Conservation (phyloP, 2,888 invertebrate species). For the Ecliptopera silaceata region DNA sequence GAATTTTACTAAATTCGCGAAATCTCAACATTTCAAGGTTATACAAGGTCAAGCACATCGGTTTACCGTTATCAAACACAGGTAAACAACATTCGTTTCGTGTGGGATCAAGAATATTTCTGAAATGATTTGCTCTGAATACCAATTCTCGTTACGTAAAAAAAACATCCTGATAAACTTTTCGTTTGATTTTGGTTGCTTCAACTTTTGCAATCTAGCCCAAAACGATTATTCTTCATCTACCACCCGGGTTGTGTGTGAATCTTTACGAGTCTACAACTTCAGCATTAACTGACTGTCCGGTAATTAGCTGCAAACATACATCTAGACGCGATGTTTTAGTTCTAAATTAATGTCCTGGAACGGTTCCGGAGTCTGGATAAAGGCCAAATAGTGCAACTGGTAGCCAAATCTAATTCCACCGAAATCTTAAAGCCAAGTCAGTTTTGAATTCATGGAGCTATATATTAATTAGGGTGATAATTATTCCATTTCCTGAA, state of each 20-base stretch:
- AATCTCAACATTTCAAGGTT: slow-evolving; percentile 2
- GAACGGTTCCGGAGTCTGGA: slow-evolving; percentile 26
- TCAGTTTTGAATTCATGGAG: slow-evolving; percentile 17
- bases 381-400: slow-evolving; percentile 29
- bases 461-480: slow-evolving; percentile 13
- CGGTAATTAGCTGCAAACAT: slow-evolving; percentile 6
- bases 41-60: not conserved
- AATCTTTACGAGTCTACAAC: not conserved
- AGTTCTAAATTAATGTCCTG: slow-evolving; percentile 22
- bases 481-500: slow-evolving; percentile 7
- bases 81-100: not conserved
- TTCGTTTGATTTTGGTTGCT: not conserved
- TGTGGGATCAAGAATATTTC: not conserved
- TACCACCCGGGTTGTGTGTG: not conserved
- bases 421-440: slow-evolving; percentile 13
- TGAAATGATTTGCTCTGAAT: not conserved
- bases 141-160: not conserved
- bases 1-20: not conserved
- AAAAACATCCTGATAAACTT: not conserved
- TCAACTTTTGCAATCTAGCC: slow-evolving; percentile 3
- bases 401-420: slow-evolving; percentile 27
- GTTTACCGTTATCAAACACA: not conserved
- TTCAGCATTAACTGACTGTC: not conserved
- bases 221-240: slow-evolving; percentile 3
- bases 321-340: slow-evolving; percentile 5